These are phyloP conservation scores for Alcedo quadribrachys DNA, from an alignment of 2,797 vertebrate species.

Conservation along the genomic window DNA sequence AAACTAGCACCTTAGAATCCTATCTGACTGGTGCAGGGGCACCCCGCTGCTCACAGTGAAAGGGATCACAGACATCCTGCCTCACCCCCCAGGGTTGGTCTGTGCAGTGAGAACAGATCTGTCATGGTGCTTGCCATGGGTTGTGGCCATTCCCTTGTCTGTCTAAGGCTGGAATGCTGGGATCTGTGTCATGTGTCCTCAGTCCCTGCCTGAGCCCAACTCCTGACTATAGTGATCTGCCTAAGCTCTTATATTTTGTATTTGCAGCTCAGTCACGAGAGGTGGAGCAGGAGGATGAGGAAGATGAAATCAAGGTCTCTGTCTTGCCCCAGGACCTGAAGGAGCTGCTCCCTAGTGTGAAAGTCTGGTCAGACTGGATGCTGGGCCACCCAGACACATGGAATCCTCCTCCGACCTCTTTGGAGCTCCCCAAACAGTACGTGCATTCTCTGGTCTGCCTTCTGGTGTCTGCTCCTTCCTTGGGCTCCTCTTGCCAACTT, in stretches of 20 bases:
- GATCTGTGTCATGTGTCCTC: background rate
- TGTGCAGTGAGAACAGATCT: background rate
- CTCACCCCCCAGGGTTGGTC: background rate
- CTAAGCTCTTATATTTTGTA: constrained; percentile 59
- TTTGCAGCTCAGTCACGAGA: constrained; percentile 79
- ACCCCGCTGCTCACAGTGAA: background rate
- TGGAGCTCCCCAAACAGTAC: constrained; percentile 81
- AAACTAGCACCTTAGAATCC: background rate
- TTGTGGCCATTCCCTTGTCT: constrained; percentile 25
- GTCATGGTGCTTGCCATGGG: constrained; percentile 3
- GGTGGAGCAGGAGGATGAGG: constrained; percentile 70
- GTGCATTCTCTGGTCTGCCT: constrained; percentile 46
- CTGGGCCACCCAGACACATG: constrained; percentile 94
- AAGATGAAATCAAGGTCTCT: constrained; percentile 90
- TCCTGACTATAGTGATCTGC: constrained; percentile 8
- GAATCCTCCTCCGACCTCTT: constrained; percentile 92
- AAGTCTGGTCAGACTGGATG: constrained; percentile 99
- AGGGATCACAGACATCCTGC: background rate
- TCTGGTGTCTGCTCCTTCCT: background rate
- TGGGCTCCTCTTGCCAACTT: background rate
- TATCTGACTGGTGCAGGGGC: background rate
- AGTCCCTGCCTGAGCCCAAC: background rate
- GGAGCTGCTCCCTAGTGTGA: constrained; percentile 94
- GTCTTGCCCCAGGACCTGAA: constrained; percentile 87
- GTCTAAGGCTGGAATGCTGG: background rate